Percentiles rank a stretch among this genome's conserved stretches.
Conservation (phyloP, 2,797 vertebrate genomes). For the Argya squamiceps region DNA sequence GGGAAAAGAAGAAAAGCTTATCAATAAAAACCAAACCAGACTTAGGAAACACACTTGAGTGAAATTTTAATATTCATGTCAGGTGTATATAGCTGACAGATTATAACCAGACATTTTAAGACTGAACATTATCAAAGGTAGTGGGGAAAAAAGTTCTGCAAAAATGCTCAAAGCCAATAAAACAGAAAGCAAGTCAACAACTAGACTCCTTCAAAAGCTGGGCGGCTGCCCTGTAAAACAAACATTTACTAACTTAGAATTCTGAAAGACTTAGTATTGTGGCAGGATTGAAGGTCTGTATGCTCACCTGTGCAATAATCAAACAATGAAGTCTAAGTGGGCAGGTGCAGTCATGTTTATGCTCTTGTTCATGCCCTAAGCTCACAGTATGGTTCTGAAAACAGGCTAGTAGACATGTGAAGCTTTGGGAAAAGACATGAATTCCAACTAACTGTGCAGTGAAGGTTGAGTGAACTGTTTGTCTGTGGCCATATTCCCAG, state of each 20-base stretch:
- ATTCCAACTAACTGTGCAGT: background rate
- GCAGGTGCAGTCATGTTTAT: background rate
- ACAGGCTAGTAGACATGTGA: background rate
- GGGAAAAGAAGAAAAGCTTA: background rate
- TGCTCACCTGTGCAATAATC: accelerated
- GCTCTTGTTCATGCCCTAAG: background rate
- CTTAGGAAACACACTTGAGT: background rate
- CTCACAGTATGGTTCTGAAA: background rate
- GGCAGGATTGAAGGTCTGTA: background rate
- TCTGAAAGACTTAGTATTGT: background rate
- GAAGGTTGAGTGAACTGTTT: background rate
- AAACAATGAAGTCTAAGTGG: background rate
- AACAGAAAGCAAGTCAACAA: background rate
- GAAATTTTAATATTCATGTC: background rate
- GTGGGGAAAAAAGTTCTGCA: background rate
- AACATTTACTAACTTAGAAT: background rate
- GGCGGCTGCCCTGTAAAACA: background rate
- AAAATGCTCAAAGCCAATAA: background rate
- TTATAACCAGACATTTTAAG: background rate
- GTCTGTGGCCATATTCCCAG: background rate
- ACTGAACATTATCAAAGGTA: background rate
- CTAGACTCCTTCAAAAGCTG: background rate
- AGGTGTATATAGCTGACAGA: background rate
- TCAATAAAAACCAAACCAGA: background rate
- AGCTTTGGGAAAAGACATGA: background rate